Conservation (phyloP, 2,888 invertebrate genomes). For the Caradrina clavipalpis region DNA sequence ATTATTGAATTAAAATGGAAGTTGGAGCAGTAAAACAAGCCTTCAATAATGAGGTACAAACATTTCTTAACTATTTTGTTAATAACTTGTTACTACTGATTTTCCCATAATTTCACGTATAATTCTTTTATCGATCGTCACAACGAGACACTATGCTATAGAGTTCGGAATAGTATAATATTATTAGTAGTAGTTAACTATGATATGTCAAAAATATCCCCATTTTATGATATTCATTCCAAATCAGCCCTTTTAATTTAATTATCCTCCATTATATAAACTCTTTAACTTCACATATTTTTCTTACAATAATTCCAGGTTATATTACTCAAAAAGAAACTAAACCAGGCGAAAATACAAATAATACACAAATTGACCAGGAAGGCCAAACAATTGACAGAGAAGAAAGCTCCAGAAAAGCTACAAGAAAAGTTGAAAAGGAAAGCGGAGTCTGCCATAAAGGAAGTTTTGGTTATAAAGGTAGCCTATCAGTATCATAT, state of each 20-base stretch:
- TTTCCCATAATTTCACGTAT: neutral
- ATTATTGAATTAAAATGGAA: slow-evolving; percentile 77
- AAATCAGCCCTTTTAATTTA: too few species aligned
- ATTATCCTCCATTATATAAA: neutral
- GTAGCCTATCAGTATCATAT: slow-evolving; percentile 65
- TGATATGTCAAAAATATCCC: too few species aligned
- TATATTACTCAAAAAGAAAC: slow-evolving; percentile 82
- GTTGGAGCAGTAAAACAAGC: slow-evolving; percentile 88
- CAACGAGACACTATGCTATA: neutral
- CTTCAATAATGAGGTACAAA: slow-evolving; percentile 85
- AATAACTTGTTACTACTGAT: neutral
- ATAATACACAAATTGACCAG: slow-evolving; percentile 86
- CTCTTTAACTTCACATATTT: neutral
- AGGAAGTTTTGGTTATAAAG: slow-evolving; percentile 86
- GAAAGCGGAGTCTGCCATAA: slow-evolving; percentile 84
- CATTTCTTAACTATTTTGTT: neutral
- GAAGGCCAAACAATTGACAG: slow-evolving; percentile 83
- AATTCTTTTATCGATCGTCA: fast-evolving
- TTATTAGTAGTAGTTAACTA: too few species aligned
- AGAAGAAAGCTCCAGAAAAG: slow-evolving; percentile 81
- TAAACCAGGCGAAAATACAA: slow-evolving; percentile 86
- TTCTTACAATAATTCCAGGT: slow-evolving; percentile 75
- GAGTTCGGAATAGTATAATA: neutral
- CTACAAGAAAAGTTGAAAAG: slow-evolving; percentile 81
- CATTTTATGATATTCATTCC: too few species aligned